Conservation (phyloP, 2,797 vertebrate genomes). For the Lemur catta region DNA sequence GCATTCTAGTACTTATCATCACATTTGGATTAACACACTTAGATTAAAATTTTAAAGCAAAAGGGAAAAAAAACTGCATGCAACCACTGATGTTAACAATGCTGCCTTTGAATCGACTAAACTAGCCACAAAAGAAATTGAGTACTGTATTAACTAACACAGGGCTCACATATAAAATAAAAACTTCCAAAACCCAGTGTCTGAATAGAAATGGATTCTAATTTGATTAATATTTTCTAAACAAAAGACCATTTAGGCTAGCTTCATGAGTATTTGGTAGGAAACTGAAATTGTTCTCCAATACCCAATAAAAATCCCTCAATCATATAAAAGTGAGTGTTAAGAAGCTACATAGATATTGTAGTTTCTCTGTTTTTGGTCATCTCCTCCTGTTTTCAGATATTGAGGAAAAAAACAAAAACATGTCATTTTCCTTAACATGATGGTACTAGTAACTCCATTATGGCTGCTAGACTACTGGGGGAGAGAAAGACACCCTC, state of each 20-base stretch:
- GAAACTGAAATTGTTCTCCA: background rate
- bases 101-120: background rate
- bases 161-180: background rate
- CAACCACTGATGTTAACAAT: background rate
- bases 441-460: background rate
- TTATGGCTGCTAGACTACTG: background rate
- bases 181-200: background rate
- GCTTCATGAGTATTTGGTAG: background rate
- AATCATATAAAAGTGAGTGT: background rate
- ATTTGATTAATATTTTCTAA: conserved; percentile 27
- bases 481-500: background rate
- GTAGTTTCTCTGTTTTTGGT: background rate
- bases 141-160: background rate
- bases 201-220: background rate
- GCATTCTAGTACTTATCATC: background rate
- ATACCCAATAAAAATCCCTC: conserved; percentile 4
- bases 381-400: background rate
- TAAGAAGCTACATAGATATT: background rate
- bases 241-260: background rate
- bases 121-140: background rate
- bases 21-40: background rate
- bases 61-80: background rate
- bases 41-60: conserved; percentile 27
- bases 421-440: background rate
- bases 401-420: background rate